Base-by-base conservation (phyloP, 2,888 invertebrate species). In the Harpalus rubripes region DNA sequence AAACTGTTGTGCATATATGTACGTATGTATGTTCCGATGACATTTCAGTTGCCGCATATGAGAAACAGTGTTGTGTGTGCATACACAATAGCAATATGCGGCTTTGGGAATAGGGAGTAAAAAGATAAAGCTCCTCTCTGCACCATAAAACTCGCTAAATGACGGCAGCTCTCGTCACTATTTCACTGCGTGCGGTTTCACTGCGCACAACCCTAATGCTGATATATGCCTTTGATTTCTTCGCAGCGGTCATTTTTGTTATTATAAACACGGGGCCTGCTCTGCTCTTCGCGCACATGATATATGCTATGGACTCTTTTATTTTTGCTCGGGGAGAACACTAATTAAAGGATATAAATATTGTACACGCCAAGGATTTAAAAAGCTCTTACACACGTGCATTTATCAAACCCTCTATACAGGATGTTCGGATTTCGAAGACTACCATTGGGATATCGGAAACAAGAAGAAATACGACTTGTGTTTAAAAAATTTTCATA, bases 141-240 rank as follows among this genome's bases (percentile, higher is more conserved):
- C 87, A 87, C 88, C 89, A 90, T 90, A 90, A 90, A 90, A 90
- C 88, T 89, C 88, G 87, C 88, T 89, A 89, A 89, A 90, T 89
- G 89, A 90, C 90, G 89, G 87, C 89, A 89, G 89, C 88, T 89
- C 90, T 90, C 90, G 90, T 90, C 90, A 90, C 90, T 90, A 90
- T 90, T 90, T 90, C 87, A 90, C 88, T 72, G 89, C 90, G 88
- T 89, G 90, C 88, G 90, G 90, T 89, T 88, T 88, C 89, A 88
- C 87, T 16, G 88, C 88, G 85, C 86, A 86, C 72, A n/a, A 26
- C n/a, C 39, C 88, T 91, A 91, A 91, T 90, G 88, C 89, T 89
- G 90, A 91, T 90, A 89, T 90, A 91, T 90, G 90, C 88, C 88
- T 90, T 90, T 90, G 90, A 90, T 90, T 90, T 90, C 88, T 89